Evolutionary conservation across 1,140 invertebrate species (phyloP).

Genomic region (Bombus polaris): DNA sequence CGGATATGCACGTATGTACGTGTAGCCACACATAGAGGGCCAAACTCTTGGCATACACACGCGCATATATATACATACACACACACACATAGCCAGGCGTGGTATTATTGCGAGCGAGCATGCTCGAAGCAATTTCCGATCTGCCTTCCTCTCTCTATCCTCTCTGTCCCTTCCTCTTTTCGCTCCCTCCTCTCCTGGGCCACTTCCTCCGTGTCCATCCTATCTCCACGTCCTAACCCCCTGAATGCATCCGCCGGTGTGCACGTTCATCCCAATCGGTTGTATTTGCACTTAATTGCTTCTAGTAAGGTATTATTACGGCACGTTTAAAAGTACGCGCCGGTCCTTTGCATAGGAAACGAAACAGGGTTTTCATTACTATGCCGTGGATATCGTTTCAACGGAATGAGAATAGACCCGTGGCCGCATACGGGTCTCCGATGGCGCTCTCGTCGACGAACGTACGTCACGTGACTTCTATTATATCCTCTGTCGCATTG

Average conservation of each 20-base stretch:
- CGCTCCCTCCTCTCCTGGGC: constrained; percentile 2
- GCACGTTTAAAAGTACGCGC: constrained; percentile 35
- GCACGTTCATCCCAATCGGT: constrained; percentile 58
- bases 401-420: background rate
- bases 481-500: background rate
- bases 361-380: constrained; percentile 17
- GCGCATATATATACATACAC: no score
- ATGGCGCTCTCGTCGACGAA: background rate
- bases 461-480: background rate
- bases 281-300: constrained; percentile 67
- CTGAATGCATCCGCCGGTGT: constrained; percentile 20
- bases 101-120: constrained; percentile 63
- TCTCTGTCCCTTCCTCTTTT: constrained; percentile 38
- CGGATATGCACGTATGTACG: background rate
- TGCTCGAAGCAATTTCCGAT: constrained; percentile 70
- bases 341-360: constrained; percentile 29
- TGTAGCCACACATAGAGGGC: background rate
- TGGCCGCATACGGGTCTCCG: no score
- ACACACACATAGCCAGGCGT: background rate
- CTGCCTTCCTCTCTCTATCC: constrained; percentile 56
- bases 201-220: constrained; percentile 41
- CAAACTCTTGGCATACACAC: no score
- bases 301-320: constrained; percentile 61
- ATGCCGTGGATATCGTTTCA: constrained; percentile 35
- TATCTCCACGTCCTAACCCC: constrained; percentile 20